Evolutionary conservation across 2,888 invertebrate species (phyloP).

Genomic region (Drosophila neutralis): DNA sequence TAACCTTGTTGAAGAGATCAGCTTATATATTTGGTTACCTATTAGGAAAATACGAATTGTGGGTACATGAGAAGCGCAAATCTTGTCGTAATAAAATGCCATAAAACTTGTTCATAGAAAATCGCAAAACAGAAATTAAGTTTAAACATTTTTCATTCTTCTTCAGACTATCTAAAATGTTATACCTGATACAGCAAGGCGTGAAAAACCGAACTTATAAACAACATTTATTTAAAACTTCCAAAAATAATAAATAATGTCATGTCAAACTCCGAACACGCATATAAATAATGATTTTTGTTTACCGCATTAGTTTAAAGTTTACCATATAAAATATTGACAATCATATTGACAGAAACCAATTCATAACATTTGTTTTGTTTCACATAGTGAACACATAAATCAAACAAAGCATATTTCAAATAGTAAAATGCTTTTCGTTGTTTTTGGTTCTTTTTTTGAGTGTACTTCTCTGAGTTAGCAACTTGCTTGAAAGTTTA

Average conservation of each 20-base stretch:
- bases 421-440: neutral
- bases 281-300: neutral
- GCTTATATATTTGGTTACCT: neutral
- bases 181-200: neutral
- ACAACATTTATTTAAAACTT: neutral
- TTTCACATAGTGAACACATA: neutral
- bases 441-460: neutral
- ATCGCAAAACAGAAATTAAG: neutral
- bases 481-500: neutral
- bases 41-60: neutral
- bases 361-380: neutral
- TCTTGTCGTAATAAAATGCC: neutral
- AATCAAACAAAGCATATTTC: neutral
- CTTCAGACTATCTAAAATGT: neutral
- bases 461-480: too few relatives aligned
- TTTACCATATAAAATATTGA: neutral
- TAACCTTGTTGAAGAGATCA: neutral
- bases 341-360: neutral
- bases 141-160: too few relatives aligned
- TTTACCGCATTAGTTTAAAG: neutral
- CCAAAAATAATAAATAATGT: neutral
- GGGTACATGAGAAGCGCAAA: neutral
- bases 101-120: neutral
- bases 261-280: neutral
- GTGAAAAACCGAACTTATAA: neutral